Base-by-base conservation (phyloP, 2,797 vertebrate species). In the Myotis pilosus region DNA sequence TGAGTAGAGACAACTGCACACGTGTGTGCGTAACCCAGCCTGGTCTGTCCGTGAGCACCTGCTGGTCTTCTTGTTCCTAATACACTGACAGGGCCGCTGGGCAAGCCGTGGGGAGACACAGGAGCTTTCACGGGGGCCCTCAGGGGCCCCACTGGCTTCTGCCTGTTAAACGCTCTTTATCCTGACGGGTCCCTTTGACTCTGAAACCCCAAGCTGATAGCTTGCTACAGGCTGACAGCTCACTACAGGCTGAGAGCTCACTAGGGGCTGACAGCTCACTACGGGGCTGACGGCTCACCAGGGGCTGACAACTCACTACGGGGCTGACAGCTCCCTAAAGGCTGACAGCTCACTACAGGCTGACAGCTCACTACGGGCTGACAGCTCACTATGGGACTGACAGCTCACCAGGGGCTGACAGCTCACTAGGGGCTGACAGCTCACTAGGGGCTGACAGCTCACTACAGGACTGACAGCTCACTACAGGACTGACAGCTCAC, bases 1-100 rank as follows among this genome's bases (percentile, higher is more conserved):
- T 99, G 98, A 99, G 98, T 97, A 89, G n/a, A 71, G 72, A 60
- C 10, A 1, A 2, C 1, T 0, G 6, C 5, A 2, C 0, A 0
- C 0, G 2, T 0, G 9, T 5, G 28, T 33, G 47, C 1, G 0
- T 36, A 8, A 20, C 5, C 5, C 1, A 0, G 2, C 36, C 53
- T 78, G 60, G 12, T 57, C 66, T 55, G 41, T 57, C 5, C 0
- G 0, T 1, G 19, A 33, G 62, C 2, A 0, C 36, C n/a, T 0
- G 49, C 23, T 36, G 64, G 7, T 23, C 55, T 44, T 57, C 72
- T 3, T 17, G 68, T 12, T 36, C 17, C 15, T n/a, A 7, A 12
- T 1, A 22, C 3, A 10, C 15, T 19, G 13, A 3, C 55, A 25
- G 44, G 75, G 5, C 11, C 1, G 0, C 11, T 20, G 10, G 8